Evolutionary conservation across 53 echinoderm and acorn worm genomes (phyloP).

Genomic region (Zoroaster sp.): DNA sequence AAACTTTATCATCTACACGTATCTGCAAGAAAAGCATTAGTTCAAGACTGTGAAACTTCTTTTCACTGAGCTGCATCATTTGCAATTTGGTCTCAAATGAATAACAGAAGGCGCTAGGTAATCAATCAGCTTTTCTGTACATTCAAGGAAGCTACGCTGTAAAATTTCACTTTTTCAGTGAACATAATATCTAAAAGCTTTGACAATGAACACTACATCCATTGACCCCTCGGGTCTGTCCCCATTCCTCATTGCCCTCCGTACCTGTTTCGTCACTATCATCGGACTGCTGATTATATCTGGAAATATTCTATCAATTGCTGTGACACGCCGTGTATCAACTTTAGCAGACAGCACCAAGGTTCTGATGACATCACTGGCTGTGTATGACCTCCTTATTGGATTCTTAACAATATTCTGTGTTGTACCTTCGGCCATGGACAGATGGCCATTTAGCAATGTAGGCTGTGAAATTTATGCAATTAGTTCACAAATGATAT

Average conservation of each 20-base stretch:
- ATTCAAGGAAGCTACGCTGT: too few relatives aligned
- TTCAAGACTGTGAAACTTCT: too few relatives aligned
- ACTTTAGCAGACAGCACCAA: constrained; percentile 23
- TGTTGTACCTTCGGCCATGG: background rate
- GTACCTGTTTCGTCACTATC: constrained; percentile 13
- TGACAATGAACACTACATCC: background rate
- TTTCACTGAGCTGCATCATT: too few relatives aligned
- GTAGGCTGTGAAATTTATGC: background rate
- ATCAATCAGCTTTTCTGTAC: too few relatives aligned
- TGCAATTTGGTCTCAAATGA: too few relatives aligned
- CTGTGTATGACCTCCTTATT: background rate
- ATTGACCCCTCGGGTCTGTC: background rate
- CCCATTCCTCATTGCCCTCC: constrained; percentile 8
- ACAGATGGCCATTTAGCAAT: background rate
- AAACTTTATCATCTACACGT: too few relatives aligned
- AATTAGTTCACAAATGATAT: too few relatives aligned
- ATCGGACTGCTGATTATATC: background rate
- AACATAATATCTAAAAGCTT: too few relatives aligned
- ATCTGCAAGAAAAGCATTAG: too few relatives aligned
- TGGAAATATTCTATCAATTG: constrained; percentile 20
- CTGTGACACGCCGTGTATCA: constrained; percentile 1
- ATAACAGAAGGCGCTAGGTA: too few relatives aligned
- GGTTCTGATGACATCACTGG: constrained; percentile 26
- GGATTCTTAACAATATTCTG: background rate
- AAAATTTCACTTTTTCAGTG: too few relatives aligned